Base-by-base conservation (phyloP, 2,888 invertebrate species). In the Ochlodes sylvanus region DNA sequence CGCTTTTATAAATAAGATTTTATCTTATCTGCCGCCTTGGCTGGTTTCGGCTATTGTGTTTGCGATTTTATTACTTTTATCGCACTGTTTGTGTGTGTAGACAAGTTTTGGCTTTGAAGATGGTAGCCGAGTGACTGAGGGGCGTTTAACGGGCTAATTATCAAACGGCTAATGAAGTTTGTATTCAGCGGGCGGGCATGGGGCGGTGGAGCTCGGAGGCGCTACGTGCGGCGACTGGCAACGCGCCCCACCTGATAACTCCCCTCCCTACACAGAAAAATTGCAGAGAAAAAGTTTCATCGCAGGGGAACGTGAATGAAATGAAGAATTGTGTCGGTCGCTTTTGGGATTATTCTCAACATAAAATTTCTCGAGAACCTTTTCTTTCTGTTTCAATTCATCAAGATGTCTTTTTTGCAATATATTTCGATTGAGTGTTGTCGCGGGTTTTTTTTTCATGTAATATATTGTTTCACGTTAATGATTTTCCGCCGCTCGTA, bases 91-190 rank as follows among this genome's bases (percentile, higher is more conserved):
- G 47, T 55, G 50, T 67, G 70, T 72, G 78, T 79, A 81, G 79
- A 83, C 78, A 78, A 78, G 73, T 69, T 75, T 83, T 77, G 80
- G 83, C 79, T 83, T 80, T 81, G 83, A 81, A 84, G 85, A 85
- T 82, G 80, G 83, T 83, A 81, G 84, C 75, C 80, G 81, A 84
- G 83, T 85, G 87, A 87, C 87, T 88, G 90, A 88, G 89, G 88
- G 88, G 86, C 89, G 89, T 90, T 92, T 92, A 92, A 92, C 93
- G 89, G 90, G 90, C 92, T 93, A 93, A 93, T 93, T 93, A 93
- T 93, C 92, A 92, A 92, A 90, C 90, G 90, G 89, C 93, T 93
- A 93, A 93, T 93, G 93, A 93, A 93, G 93, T 93, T 93, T 93
- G 92, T 93, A 92, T 93, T 92, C 92, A 90, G 84, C 88, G 90